Conservation (phyloP, 2,797 vertebrate genomes). For the Sebastes cheni region DNA sequence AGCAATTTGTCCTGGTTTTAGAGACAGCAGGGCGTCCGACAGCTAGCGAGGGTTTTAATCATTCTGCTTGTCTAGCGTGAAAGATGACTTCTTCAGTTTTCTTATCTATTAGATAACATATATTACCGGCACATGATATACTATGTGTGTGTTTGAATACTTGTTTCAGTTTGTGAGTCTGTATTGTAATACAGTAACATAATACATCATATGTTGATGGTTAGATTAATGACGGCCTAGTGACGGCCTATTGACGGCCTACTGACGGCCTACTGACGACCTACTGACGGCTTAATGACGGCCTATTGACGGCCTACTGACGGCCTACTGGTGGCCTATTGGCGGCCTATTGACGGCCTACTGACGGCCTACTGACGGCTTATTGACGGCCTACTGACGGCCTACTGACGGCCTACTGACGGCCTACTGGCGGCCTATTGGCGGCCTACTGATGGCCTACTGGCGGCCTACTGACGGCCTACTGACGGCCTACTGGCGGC, state of each 20-base stretch:
- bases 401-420: accelerated
- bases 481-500: no score
- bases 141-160: neutral
- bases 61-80: neutral
- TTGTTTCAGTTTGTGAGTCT: neutral
- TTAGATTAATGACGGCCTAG: no score
- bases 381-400: accelerated
- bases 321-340: accelerated
- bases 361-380: accelerated
- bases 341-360: accelerated
- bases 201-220: no score
- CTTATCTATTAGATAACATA: neutral
- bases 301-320: accelerated
- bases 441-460: accelerated
- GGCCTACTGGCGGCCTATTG: accelerated
- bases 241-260: no score
- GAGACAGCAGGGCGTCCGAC: conserved; percentile 29
- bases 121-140: neutral
- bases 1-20: conserved; percentile 47
- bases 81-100: neutral
- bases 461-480: accelerated
- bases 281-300: accelerated
- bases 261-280: accelerated
- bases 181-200: neutral
- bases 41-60: neutral